These are phyloP conservation scores for Aphaenogaster rudis DNA, from an alignment of 1,140 invertebrate genomes.

Conservation along the genomic window DNA sequence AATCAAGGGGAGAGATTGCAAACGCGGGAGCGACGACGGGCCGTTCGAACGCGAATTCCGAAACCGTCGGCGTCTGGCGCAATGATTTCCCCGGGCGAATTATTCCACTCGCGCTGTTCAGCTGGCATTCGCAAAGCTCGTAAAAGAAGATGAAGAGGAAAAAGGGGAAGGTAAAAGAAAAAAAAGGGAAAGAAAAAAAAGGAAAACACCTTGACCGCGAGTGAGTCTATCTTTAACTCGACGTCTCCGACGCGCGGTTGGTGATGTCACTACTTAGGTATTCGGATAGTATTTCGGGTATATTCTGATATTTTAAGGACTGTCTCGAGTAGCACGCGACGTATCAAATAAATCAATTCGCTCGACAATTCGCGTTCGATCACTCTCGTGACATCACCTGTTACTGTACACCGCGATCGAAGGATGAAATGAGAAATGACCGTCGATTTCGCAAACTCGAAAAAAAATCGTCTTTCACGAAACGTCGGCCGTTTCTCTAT, in stretches of 20 bases:
- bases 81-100: constrained; percentile 20
- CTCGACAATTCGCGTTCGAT: neutral
- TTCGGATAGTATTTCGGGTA: neutral
- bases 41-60: constrained; percentile 9
- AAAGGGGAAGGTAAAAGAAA: neutral
- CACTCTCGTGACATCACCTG: neutral
- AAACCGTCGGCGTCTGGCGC: constrained; percentile 4
- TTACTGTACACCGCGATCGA: neutral
- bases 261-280: neutral
- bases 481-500: neutral
- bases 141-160: neutral
- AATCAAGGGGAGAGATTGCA: neutral
- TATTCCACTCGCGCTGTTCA: constrained; percentile 18
- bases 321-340: neutral
- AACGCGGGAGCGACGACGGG: neutral
- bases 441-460: neutral
- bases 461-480: constrained; percentile 12
- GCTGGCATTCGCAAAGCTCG: neutral
- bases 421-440: neutral
- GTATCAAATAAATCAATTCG: neutral
- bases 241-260: neutral
- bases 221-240: constrained; percentile 9
- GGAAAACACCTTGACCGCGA: neutral
- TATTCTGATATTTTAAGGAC: neutral
- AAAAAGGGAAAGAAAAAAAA: neutral